phyloP scores from a whole-genome alignment of 2,113 vertebrate genomes.

The Calidris pygmaea region DNA sequence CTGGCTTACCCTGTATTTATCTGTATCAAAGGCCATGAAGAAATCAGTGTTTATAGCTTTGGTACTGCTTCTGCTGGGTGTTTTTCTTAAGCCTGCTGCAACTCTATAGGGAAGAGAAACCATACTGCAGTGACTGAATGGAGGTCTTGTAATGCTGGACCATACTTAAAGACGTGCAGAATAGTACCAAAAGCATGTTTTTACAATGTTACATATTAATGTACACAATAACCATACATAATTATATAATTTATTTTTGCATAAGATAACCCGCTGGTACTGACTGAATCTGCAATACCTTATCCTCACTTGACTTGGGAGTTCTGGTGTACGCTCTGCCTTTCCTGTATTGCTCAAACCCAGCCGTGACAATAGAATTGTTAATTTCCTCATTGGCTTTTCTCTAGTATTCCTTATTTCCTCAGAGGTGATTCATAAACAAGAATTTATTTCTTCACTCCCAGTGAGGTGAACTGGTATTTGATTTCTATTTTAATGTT shows the following conservation, averaged over 20 bases:
- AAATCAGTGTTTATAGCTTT: neutral
- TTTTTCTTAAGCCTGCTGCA: neutral
- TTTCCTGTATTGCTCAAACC: neutral
- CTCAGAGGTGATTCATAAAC: neutral
- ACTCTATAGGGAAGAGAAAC: neutral
- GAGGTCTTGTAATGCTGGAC: neutral
- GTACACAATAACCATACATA: neutral
- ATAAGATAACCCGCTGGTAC: neutral
- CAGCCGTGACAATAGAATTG: neutral
- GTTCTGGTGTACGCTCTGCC: neutral
- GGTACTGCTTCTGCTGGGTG: neutral
- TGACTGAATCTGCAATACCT: neutral
- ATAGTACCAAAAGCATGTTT: neutral
- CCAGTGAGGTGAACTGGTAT: neutral
- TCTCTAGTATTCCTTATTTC: neutral
- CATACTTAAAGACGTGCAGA: neutral
- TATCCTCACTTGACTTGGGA: neutral
- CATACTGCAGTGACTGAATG: neutral
- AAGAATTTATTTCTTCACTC: neutral
- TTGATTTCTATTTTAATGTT: neutral
- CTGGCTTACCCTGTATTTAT: neutral
- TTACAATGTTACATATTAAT: neutral
- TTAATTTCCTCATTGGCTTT: neutral
- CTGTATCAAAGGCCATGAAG: neutral
- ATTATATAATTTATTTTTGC: neutral